Conservation (phyloP, 2,113 vertebrate species). For the Prietella phreatophila region DNA sequence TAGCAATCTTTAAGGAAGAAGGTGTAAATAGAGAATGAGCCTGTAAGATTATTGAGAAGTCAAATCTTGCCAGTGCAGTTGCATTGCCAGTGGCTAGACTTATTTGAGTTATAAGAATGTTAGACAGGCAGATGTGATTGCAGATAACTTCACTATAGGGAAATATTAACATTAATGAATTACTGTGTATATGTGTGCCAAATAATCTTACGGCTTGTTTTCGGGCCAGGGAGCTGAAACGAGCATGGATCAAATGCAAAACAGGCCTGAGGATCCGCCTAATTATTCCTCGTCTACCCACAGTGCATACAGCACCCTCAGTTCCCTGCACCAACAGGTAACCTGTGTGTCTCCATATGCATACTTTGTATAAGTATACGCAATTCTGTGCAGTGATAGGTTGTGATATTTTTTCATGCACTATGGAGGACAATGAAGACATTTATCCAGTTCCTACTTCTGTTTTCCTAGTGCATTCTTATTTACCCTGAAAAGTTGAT, state of each 20-base stretch:
- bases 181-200: neutral
- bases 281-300: slow-evolving; percentile 58
- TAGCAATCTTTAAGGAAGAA: neutral
- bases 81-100: slow-evolving; percentile 31
- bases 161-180: slow-evolving; percentile 27
- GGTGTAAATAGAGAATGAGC: neutral
- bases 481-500: slow-evolving; percentile 1
- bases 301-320: slow-evolving; percentile 51
- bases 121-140: slow-evolving; percentile 46
- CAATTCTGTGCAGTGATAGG: neutral
- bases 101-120: slow-evolving; percentile 1
- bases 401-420: neutral
- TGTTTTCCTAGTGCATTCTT: neutral
- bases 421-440: neutral
- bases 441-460: neutral
- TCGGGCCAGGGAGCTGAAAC: slow-evolving; percentile 55
- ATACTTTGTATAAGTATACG: slow-evolving; percentile 9
- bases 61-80: slow-evolving; percentile 22
- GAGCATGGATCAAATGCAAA: slow-evolving; percentile 51
- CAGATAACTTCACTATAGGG: slow-evolving; percentile 31
- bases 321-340: slow-evolving; percentile 61
- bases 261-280: slow-evolving; percentile 54
- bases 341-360: slow-evolving; percentile 38
- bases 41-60: slow-evolving; percentile 8
- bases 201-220: slow-evolving; percentile 5